Percentiles rank a stretch among this genome's conserved stretches.
Conservation (phyloP, 2,113 vertebrate genomes). For the Egretta garzetta region DNA sequence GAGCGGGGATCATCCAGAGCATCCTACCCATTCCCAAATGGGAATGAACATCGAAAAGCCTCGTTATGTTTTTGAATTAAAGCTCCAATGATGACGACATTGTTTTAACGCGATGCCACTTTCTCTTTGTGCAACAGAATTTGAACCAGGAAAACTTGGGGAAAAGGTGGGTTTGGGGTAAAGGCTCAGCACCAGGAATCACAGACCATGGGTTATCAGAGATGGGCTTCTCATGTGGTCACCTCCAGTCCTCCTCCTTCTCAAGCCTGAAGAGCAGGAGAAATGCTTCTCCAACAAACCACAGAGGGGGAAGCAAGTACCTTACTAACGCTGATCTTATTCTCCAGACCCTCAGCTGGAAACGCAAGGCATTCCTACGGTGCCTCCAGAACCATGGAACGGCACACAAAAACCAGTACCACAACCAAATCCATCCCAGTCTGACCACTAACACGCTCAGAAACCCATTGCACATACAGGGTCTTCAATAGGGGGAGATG, state of each 20-base stretch:
- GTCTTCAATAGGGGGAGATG: background rate
- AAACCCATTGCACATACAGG: background rate
- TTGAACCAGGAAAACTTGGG: background rate
- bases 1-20: background rate
- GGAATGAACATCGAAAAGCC: background rate
- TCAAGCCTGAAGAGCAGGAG: background rate
- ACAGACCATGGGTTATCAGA: too few relatives aligned
- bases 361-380: background rate
- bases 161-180: background rate
- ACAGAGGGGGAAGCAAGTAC: background rate
- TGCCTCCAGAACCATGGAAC: background rate
- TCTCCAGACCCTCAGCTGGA: background rate
- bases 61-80: background rate
- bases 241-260: background rate
- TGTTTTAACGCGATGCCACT: background rate
- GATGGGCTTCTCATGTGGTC: background rate
- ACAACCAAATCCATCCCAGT: background rate
- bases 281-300: background rate
- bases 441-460: background rate
- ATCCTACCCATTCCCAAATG: background rate
- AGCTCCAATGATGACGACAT: accelerated
- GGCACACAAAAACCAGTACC: background rate
- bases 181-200: background rate
- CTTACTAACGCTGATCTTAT: background rate
- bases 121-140: background rate